Evolutionary conservation across 2,888 invertebrate species (phyloP).

Genomic region (Eilema caniola): DNA sequence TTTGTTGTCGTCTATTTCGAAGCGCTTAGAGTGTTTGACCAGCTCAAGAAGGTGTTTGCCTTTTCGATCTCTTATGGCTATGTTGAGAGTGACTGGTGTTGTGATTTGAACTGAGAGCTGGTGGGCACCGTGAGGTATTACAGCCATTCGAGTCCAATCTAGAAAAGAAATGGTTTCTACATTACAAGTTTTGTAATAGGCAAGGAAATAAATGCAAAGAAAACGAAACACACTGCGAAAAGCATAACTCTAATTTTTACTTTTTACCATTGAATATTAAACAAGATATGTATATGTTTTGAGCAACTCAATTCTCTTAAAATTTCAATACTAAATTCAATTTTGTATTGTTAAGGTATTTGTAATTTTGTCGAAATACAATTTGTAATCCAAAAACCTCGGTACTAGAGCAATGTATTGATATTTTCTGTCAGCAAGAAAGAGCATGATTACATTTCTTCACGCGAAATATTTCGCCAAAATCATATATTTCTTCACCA

Average conservation of each 20-base stretch:
- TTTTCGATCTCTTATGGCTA: slow-evolving; percentile 74
- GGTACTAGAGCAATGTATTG: not conserved
- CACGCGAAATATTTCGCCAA: not conserved
- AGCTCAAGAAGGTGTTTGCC: slow-evolving; percentile 76
- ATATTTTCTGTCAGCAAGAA: not conserved
- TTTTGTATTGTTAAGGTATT: too few relatives aligned
- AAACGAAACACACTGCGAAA: too few relatives aligned
- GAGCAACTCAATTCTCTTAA: too few relatives aligned
- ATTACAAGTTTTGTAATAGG: not conserved
- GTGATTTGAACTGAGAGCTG: slow-evolving; percentile 73
- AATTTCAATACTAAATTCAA: too few relatives aligned
- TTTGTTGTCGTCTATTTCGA: slow-evolving; percentile 68
- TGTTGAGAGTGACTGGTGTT: slow-evolving; percentile 70
- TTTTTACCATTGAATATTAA: too few relatives aligned
- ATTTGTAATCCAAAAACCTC: too few relatives aligned
- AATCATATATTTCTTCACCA: not conserved
- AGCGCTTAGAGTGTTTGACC: slow-evolving; percentile 68
- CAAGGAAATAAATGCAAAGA: too few relatives aligned
- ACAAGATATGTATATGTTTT: too few relatives aligned
- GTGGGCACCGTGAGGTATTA: slow-evolving; percentile 78
- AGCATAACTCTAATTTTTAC: too few relatives aligned
- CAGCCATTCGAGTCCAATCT: slow-evolving; percentile 79
- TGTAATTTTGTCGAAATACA: too few relatives aligned
- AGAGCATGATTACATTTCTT: too few relatives aligned
- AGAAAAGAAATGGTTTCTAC: slow-evolving; percentile 9